Evolutionary conservation across 2,797 vertebrate genomes (phyloP).

Genomic region (Taenioides sp.): DNA sequence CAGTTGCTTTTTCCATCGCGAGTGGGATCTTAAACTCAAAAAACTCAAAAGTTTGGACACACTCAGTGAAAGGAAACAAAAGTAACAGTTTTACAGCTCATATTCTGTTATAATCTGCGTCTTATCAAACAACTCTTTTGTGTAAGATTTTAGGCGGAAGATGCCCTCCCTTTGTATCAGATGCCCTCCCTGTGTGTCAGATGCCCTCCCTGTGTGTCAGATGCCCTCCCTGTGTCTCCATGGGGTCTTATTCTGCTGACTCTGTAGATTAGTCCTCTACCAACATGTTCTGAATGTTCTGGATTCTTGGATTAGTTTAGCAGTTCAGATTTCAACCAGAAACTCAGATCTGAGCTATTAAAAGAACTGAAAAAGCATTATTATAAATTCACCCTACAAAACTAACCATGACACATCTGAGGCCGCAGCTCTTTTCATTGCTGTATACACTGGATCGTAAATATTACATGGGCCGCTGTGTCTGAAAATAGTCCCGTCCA

Average conservation of each 20-base stretch:
- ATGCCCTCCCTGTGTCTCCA: not conserved
- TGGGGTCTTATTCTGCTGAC: not conserved
- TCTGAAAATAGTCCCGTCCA: slow-evolving; percentile 12
- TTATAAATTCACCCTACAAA: not conserved
- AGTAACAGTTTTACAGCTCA: too few species aligned
- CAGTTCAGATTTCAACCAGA: not conserved
- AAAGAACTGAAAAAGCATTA: not conserved
- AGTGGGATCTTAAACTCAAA: too few species aligned
- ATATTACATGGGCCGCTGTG: slow-evolving; percentile 1
- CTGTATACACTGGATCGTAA: slow-evolving; percentile 1
- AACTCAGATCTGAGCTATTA: not conserved
- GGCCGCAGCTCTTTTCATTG: not conserved
- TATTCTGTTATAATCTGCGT: too few species aligned
- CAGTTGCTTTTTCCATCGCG: too few species aligned
- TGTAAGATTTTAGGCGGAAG: too few species aligned
- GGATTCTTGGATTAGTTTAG: not conserved
- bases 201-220: too few species aligned
- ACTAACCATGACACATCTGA: not conserved
- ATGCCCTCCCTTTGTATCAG: too few species aligned
- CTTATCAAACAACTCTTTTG: too few species aligned
- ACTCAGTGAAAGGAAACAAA: too few species aligned
- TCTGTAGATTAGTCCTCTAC: not conserved
- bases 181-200: too few species aligned
- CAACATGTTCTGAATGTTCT: too few species aligned
- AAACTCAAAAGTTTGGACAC: too few species aligned